Conservation (phyloP, 2,888 invertebrate genomes). For the Sinelater perroti region DNA sequence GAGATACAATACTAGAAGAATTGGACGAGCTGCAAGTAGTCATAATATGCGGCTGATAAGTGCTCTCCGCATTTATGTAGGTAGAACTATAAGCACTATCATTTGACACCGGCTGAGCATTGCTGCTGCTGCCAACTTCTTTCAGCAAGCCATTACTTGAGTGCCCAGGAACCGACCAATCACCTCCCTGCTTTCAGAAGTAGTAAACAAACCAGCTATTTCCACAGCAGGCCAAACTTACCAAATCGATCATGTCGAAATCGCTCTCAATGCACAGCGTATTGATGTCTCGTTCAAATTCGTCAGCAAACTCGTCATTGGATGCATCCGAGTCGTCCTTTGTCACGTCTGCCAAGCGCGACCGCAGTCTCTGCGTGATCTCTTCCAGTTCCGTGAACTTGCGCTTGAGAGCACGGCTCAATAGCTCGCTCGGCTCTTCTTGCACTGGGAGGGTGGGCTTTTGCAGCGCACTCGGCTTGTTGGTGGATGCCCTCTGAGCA, state of each 20-base stretch:
- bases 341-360: constrained; percentile 67
- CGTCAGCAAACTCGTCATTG: constrained; percentile 61
- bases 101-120: constrained; percentile 9
- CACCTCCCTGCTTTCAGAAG: neutral
- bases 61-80: neutral
- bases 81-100: constrained; percentile 31
- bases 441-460: neutral
- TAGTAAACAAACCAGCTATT: neutral
- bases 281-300: constrained; percentile 69
- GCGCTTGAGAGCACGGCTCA: constrained; percentile 65
- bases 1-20: constrained; percentile 8
- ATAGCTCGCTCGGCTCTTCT: constrained; percentile 51
- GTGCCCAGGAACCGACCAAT: constrained; percentile 26
- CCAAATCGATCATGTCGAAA: constrained; percentile 55
- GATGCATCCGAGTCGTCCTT: constrained; percentile 61
- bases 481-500: no score
- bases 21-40: constrained; percentile 12
- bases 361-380: constrained; percentile 68
- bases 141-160: constrained; percentile 26
- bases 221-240: constrained; percentile 18
- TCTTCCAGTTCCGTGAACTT: constrained; percentile 71
- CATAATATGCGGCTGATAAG: neutral
- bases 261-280: constrained; percentile 60
- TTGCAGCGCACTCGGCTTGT: neutral
- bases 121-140: constrained; percentile 4